Percentiles rank a stretch among this genome's conserved stretches.
Conservation (phyloP, 2,888 invertebrate genomes). For the Tortrix viridana region DNA sequence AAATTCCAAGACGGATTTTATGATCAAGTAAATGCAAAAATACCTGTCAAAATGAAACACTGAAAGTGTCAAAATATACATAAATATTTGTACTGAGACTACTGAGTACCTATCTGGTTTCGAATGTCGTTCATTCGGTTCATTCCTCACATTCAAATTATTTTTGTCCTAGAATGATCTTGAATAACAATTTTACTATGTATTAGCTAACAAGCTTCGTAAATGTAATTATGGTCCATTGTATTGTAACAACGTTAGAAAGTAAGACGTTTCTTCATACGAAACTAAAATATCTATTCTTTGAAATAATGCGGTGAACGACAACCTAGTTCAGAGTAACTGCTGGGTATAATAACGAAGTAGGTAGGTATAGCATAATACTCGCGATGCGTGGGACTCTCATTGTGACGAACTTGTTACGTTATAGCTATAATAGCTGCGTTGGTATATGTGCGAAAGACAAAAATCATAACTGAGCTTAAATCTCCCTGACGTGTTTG, state of each 20-base stretch:
- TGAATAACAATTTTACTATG: slow-evolving; percentile 21
- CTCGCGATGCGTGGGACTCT: slow-evolving; percentile 66
- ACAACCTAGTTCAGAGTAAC: slow-evolving; percentile 46
- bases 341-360: slow-evolving; percentile 25
- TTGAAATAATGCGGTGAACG: slow-evolving; percentile 63
- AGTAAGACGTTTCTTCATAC: slow-evolving; percentile 68
- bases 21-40: neutral
- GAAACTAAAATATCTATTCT: slow-evolving; percentile 61
- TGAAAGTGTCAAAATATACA: no score
- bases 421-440: slow-evolving; percentile 8
- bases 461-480: no score
- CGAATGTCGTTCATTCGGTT: no score
- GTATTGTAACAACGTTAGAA: slow-evolving; percentile 66
- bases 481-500: no score
- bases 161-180: neutral
- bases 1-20: slow-evolving; percentile 5
- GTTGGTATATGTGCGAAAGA: neutral
- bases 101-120: no score
- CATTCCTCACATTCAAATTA: no score
- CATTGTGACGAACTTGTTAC: slow-evolving; percentile 54
- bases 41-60: neutral
- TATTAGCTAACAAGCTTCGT: slow-evolving; percentile 37
- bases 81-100: no score
- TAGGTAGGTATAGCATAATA: slow-evolving; percentile 49
- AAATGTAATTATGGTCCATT: slow-evolving; percentile 63